Evolutionary conservation across 2,797 vertebrate genomes (phyloP).

Genomic region (Neomorphus geoffroyi): DNA sequence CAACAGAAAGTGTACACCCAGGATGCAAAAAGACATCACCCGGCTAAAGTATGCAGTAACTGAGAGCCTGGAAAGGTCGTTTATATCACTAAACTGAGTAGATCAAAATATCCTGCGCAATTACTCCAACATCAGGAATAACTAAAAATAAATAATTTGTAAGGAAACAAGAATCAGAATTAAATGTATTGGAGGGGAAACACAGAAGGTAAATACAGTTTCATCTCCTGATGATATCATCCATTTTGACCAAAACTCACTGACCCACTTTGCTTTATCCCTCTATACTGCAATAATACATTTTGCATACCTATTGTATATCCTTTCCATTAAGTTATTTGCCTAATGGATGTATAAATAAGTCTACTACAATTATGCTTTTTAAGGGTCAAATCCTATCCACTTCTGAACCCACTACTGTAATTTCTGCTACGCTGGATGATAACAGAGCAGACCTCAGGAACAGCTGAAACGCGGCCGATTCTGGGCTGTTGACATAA

Average conservation of each 20-base stretch:
- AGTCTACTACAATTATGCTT: not conserved
- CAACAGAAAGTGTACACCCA: not conserved
- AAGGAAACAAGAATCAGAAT: not conserved
- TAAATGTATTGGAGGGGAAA: not conserved
- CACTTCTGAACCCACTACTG: conserved; percentile 15
- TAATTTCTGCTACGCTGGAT: not conserved
- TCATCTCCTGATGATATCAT: not conserved
- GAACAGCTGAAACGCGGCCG: not conserved
- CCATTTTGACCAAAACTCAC: conserved; percentile 31
- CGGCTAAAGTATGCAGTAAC: conserved; percentile 26
- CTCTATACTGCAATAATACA: conserved; percentile 6
- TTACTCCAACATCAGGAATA: not conserved
- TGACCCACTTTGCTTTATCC: conserved; percentile 20
- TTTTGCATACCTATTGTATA: conserved; percentile 12
- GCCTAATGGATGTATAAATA: conserved; percentile 50
- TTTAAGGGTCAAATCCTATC: conserved; percentile 56
- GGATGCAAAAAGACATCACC: conserved; percentile 14
- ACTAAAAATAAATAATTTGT: not conserved
- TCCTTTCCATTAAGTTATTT: conserved; percentile 47
- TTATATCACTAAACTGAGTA: not conserved
- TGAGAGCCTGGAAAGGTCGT: not conserved
- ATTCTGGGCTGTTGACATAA: conserved; percentile 34
- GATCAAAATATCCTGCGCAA: not conserved
- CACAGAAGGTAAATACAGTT: not conserved
- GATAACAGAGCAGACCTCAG: conserved; percentile 12